Base-by-base conservation (phyloP, 2,797 vertebrate species). In the Ambastaia sidthimunki region DNA sequence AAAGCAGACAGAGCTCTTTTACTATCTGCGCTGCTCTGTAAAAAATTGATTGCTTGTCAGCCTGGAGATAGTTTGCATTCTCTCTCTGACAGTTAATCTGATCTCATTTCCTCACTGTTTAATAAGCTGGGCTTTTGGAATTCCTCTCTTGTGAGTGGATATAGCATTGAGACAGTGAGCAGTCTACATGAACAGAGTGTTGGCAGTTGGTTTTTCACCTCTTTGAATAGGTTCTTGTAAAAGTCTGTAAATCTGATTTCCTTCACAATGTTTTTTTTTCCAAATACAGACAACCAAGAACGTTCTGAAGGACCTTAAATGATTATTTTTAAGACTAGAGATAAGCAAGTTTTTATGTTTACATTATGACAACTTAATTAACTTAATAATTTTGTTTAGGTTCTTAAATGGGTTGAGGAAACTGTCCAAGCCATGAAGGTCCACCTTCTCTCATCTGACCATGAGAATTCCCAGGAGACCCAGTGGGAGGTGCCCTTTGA, bases 391-490 rank as follows among this genome's bases (percentile, higher is more conserved):
- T n/a, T 59, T 65, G 86, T 28, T 18, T 88, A 99, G 97, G 96
- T 98, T 76, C 92, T 99, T 71, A 97, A 96, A 86, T 99, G 97
- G 97, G 97, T 99, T 12, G 97, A 99, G 87, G 96, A 96, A 78
- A 97, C 96, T 0, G 93, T 99, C 73, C 97, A 96, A 86, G 91
- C 95, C 68, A 93, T 96, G 91, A 98, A 96, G 89, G 96, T 99
- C 80, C 95, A 98, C 85, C 91, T 99, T 82, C 89, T 98, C 66
- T 97, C 97, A 60, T 96, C 94, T 0, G 96, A 98, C 87, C 96
- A 97, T 0, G 94, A 97, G 87, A 89, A 89, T 0, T 93, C 92
- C 0, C 95, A 95, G 67, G 94, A 96, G 75, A 94, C 95, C 84
- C 91, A 81, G 0, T 98, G 97, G 97, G 89, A 91, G 3, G 86